A percentile compares a stretch with the other conserved stretches of the same genome.
phyloP scores from a whole-genome alignment of 2,797 vertebrate genomes.

The Falco rusticolus region DNA sequence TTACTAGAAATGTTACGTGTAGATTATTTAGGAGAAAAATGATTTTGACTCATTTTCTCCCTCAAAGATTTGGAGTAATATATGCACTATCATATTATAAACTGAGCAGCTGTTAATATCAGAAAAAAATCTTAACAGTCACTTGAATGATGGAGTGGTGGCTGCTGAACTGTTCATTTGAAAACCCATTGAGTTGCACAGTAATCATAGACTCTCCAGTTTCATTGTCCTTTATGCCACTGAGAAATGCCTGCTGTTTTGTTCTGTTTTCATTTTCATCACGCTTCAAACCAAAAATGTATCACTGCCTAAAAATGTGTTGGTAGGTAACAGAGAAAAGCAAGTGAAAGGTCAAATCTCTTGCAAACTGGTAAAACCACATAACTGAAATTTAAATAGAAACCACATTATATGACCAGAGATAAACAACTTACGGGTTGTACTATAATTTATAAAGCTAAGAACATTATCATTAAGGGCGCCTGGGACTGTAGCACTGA shows the following conservation, averaged over 20 bases:
- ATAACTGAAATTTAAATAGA: background rate
- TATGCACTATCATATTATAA: background rate
- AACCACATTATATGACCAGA: background rate
- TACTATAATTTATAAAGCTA: background rate
- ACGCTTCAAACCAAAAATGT: conserved; percentile 8
- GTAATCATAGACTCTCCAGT: background rate
- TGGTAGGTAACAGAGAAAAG: background rate
- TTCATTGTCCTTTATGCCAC: background rate
- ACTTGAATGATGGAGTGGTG: conserved; percentile 3
- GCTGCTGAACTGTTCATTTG: background rate
- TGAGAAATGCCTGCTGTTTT: conserved; percentile 9
- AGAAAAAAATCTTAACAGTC: background rate
- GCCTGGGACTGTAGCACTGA: background rate
- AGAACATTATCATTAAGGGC: background rate
- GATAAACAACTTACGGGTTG: background rate
- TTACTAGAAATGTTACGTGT: background rate
- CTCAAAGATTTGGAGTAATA: background rate
- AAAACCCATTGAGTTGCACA: background rate
- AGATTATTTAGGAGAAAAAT: background rate
- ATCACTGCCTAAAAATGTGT: conserved; percentile 12
- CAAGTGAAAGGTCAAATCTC: conserved; percentile 38
- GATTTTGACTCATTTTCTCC: background rate
- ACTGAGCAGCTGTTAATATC: background rate
- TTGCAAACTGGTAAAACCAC: conserved; percentile 20
- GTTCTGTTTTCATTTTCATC: conserved; percentile 39